Evolutionary conservation across 2,113 vertebrate species (phyloP).

Genomic region (Gambusia affinis): DNA sequence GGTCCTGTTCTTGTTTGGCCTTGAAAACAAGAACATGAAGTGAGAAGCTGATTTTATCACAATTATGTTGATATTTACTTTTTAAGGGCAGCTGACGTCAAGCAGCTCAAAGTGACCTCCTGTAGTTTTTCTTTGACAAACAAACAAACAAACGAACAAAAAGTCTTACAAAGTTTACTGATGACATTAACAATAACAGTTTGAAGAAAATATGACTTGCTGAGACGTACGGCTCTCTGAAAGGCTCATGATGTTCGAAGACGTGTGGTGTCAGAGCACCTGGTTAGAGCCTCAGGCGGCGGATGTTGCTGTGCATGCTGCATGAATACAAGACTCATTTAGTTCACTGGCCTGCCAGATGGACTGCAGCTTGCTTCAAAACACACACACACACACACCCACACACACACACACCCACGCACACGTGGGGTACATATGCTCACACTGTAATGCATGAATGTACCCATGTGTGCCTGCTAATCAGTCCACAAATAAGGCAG

Average conservation of each 20-base stretch:
- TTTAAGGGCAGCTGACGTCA: no score
- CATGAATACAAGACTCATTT: constrained; percentile 64
- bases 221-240: constrained; percentile 15
- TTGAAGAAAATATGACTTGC: no score
- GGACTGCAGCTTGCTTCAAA: constrained; percentile 50
- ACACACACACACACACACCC: constrained; percentile 8
- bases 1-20: no score
- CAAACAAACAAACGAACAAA: no score
- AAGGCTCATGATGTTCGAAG: constrained; percentile 46
- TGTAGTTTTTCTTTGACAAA: no score
- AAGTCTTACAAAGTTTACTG: no score
- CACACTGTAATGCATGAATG: constrained; percentile 18
- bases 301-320: constrained; percentile 55
- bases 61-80: no score
- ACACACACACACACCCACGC: constrained; percentile 1
- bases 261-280: constrained; percentile 60
- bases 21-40: no score
- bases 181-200: no score
- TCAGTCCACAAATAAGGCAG: constrained; percentile 42
- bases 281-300: constrained; percentile 56
- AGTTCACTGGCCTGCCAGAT: constrained; percentile 60
- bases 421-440: constrained; percentile 9
- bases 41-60: no score
- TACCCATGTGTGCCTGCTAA: constrained; percentile 34
- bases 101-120: no score